phyloP scores from a whole-genome alignment of 1,140 invertebrate species.

The Meloidogyne exigua region DNA sequence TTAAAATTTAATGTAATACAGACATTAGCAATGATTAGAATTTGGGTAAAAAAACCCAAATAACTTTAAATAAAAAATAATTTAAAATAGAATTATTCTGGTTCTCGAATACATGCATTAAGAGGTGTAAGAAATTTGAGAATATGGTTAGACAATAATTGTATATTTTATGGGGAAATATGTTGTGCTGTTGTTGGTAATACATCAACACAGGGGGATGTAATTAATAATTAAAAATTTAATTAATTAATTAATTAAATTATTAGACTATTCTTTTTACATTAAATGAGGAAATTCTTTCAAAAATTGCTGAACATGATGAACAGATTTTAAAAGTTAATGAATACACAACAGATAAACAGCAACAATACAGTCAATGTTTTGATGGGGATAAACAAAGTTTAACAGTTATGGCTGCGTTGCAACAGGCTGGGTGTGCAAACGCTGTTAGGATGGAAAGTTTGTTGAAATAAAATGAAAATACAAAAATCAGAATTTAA shows the following conservation, averaged over 20 bases:
- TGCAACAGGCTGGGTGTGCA: no score
- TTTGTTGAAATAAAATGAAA: background rate
- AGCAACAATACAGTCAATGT: background rate
- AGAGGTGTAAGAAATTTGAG: conserved; percentile 40
- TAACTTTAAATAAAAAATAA: background rate
- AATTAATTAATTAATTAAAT: background rate
- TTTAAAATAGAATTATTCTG: conserved; percentile 37
- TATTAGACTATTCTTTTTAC: conserved; percentile 66
- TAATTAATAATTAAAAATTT: background rate
- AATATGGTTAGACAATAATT: conserved; percentile 43
- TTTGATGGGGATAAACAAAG: background rate
- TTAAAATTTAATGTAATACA: conserved; percentile 12
- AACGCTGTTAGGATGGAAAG: background rate
- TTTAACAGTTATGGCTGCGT: no score
- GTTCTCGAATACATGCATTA: conserved; percentile 48
- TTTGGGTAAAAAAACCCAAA: conserved; percentile 35
- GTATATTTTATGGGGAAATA: conserved; percentile 51
- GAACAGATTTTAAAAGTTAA: conserved; percentile 1
- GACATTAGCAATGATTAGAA: conserved; percentile 50
- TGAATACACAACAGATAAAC: background rate
- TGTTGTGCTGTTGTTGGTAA: conserved; percentile 50
- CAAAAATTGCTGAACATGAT: conserved; percentile 65
- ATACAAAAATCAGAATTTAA: conserved; percentile 8
- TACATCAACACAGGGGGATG: conserved; percentile 9
- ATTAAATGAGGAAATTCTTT: conserved; percentile 65